Conservation (phyloP, 2,113 vertebrate genomes). For the Leptobrachium ailaonicum region DNA sequence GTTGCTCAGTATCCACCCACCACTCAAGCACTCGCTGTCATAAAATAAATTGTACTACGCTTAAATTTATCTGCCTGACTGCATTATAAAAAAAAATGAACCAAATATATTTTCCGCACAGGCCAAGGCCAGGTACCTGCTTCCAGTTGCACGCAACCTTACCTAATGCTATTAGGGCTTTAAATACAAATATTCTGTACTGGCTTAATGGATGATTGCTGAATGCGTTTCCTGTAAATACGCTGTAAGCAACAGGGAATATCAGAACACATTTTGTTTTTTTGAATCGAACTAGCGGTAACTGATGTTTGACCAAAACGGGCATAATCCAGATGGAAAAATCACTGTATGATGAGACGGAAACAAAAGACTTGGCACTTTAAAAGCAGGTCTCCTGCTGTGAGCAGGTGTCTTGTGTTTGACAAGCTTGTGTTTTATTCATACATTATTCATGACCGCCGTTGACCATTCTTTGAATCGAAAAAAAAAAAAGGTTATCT, state of each 20-base stretch:
- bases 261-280: not conserved
- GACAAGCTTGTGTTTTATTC: constrained; percentile 67
- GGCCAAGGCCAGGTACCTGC: too few relatives aligned
- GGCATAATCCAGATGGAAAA: constrained; percentile 68
- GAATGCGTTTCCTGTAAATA: not conserved
- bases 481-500: too few relatives aligned
- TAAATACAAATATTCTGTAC: not conserved
- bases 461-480: constrained; percentile 21
- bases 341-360: constrained; percentile 57
- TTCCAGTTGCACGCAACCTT: too few relatives aligned
- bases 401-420: constrained; percentile 71
- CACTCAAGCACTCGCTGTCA: too few relatives aligned
- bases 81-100: too few relatives aligned
- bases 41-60: too few relatives aligned
- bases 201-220: not conserved
- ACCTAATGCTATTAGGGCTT: too few relatives aligned
- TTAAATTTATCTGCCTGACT: too few relatives aligned
- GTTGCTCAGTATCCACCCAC: too few relatives aligned
- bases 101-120: too few relatives aligned
- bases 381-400: constrained; percentile 61
- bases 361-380: constrained; percentile 71
- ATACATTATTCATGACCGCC: constrained; percentile 59
- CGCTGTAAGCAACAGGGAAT: not conserved
- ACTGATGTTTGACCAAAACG: constrained; percentile 20
- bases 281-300: too few relatives aligned